Base-by-base conservation (phyloP, 2,797 vertebrate genomes). In the Tokudaia muenninki region DNA sequence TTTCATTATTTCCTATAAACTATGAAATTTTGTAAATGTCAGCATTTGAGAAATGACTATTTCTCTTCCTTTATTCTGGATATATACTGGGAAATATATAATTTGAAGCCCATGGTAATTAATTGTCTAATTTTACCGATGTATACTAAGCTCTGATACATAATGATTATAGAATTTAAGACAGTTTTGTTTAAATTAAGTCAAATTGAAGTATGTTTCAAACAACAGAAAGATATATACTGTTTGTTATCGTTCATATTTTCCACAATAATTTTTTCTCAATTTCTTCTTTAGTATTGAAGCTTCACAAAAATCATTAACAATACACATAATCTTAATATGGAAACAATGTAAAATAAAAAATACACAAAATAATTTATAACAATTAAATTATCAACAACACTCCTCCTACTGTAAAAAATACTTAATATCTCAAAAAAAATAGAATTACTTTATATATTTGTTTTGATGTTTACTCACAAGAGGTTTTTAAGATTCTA, bases 21-120 rank as follows among this genome's bases (percentile, higher is more conserved):
- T 98, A 98, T 98, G 98, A 98, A 98, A 98, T 98, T 98, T 98
- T 96, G 92, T 93, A 98, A 99, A 98, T 98, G 98, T 98, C 98
- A 98, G 95, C 83, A 92, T 87, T 96, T 79, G 78, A 94, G 59
- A 79, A 89, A 67, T 90, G 10, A 74, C 55, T 89, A 22, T 55
- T 97, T 92, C 77, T 47, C 16, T 83, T 44, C 75, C 22, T 57
- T 95, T 78, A 24, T 84, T 92, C n/a, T 74, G 52, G 19, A 87
- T 90, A 81, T 87, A 24, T n/a, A 59, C 61, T 90, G 80, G 41
- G 52, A 91, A 94, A 61, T 84, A 91, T 94, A 74, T 83, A 77
- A 44, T 55, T 95, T 78, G 6, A 55, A 75, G 93, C 29, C 67
- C 3, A 78, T 16, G 47, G 75, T 12, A 91, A 97, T 84, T 87